These are phyloP conservation scores for Cataglyphis cursor DNA, from an alignment of 2,888 invertebrate species.

Conservation along the genomic window DNA sequence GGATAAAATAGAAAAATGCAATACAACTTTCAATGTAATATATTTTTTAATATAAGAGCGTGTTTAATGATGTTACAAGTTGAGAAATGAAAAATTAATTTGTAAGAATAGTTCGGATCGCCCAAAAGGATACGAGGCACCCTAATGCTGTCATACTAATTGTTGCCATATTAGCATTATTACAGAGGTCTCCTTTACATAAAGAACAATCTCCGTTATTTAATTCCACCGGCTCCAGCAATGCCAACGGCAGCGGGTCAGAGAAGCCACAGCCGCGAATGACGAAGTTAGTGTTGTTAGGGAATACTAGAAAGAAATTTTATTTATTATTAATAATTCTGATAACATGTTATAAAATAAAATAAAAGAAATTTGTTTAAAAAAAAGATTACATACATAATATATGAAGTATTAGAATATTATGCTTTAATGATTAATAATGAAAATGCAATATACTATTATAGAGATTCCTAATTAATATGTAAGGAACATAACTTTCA, in stretches of 20 bases:
- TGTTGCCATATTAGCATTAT: conserved; percentile 21
- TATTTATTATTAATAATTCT: neutral
- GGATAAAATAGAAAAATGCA: neutral
- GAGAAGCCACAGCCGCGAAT: neutral
- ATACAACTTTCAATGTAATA: neutral
- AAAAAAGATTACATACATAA: neutral
- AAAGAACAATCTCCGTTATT: neutral
- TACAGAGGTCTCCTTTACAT: conserved; percentile 3
- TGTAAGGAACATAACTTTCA: neutral
- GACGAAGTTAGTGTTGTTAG: neutral
- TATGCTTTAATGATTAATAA: neutral
- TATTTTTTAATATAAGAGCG: neutral
- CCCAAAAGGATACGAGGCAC: conserved; percentile 3
- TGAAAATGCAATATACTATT: neutral
- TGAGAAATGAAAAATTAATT: neutral
- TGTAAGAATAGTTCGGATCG: neutral
- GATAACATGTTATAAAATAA: neutral
- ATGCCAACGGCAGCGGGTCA: no score
- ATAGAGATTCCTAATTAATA: neutral
- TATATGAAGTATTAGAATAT: neutral
- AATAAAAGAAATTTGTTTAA: no score
- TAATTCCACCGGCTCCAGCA: no score
- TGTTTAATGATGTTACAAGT: neutral
- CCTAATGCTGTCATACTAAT: neutral
- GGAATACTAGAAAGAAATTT: neutral